A percentile compares a stretch with the other conserved stretches of the same genome.
Conservation (phyloP, 1,140 invertebrate genomes). For the Pseudomyrmex pallidus region DNA sequence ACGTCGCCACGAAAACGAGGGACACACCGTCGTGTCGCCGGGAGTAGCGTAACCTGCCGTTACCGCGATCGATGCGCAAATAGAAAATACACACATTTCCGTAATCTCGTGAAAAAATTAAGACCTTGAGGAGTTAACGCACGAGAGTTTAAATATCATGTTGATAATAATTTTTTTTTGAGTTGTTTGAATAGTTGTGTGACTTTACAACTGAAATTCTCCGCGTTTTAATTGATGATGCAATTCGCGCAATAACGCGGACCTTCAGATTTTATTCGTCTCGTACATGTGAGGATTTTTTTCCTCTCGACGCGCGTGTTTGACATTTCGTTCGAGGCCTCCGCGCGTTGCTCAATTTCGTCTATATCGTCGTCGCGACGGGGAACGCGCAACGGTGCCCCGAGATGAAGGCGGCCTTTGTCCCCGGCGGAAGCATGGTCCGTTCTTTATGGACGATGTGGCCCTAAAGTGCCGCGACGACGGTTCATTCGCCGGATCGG, state of each 20-base stretch:
- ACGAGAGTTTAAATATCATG: neutral
- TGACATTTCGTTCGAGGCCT: conserved; percentile 1
- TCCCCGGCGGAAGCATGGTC: conserved; percentile 80
- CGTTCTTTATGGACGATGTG: conserved; percentile 76
- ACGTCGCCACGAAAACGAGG: conserved; percentile 30
- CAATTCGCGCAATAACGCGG: neutral
- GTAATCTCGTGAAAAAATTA: neutral
- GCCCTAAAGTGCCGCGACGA: conserved; percentile 70
- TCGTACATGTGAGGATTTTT: neutral
- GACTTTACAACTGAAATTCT: neutral
- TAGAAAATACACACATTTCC: conserved; percentile 1
- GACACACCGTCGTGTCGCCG: conserved; percentile 38
- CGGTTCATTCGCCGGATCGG: conserved; percentile 45
- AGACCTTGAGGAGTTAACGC: neutral
- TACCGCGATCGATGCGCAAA: conserved; percentile 20
- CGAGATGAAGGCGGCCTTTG: conserved; percentile 80
- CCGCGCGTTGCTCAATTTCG: conserved; percentile 38
- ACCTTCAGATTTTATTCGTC: conserved; percentile 8
- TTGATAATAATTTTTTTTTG: neutral
- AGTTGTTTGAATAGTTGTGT: neutral
- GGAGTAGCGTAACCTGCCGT: conserved; percentile 10
- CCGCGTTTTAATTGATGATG: neutral
- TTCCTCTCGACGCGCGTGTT: neutral
- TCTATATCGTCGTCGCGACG: conserved; percentile 13
- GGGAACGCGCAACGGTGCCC: conserved; percentile 57